Evolutionary conservation across 2,113 vertebrate genomes (phyloP).

Genomic region (Callithrix jacchus): DNA sequence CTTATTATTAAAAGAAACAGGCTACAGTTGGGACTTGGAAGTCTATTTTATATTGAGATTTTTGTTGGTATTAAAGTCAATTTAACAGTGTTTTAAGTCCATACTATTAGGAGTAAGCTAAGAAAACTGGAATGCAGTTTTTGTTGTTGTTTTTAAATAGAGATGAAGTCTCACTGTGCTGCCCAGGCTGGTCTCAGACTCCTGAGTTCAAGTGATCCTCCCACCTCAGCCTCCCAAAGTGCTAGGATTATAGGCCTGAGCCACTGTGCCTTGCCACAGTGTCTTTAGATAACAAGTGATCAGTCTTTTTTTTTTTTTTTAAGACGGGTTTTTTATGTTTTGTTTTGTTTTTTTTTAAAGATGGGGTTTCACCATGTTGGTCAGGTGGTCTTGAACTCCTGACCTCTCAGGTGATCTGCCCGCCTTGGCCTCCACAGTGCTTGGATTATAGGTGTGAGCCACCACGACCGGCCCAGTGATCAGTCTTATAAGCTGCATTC

Average conservation of each 20-base stretch:
- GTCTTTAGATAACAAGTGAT: too few species aligned
- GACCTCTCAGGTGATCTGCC: too few species aligned
- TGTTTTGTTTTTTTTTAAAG: too few species aligned
- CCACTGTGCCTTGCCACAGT: too few species aligned
- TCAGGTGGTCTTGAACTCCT: too few species aligned
- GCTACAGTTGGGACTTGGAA: background rate
- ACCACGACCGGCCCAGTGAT: background rate
- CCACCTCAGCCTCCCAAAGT: background rate
- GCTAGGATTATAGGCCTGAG: background rate
- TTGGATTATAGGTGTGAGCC: background rate
- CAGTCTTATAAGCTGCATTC: background rate
- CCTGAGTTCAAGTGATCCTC: too few species aligned
- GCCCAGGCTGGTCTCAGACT: background rate
- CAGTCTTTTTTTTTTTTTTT: too few species aligned
- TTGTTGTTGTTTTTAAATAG: too few species aligned
- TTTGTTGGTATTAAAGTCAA: constrained; percentile 29
- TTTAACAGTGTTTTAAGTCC: background rate
- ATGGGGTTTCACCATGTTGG: too few species aligned
- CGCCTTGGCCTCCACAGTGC: background rate
- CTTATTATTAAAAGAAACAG: background rate
- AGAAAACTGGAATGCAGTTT: background rate
- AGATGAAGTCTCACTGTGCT: background rate
- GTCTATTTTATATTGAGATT: background rate
- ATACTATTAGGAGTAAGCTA: background rate
- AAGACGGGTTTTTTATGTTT: too few species aligned